A percentile compares a stretch with the other conserved stretches of the same genome.
These are phyloP conservation scores for Drosophila orosa DNA, from an alignment of 1,140 invertebrate species.

Conservation along the genomic window DNA sequence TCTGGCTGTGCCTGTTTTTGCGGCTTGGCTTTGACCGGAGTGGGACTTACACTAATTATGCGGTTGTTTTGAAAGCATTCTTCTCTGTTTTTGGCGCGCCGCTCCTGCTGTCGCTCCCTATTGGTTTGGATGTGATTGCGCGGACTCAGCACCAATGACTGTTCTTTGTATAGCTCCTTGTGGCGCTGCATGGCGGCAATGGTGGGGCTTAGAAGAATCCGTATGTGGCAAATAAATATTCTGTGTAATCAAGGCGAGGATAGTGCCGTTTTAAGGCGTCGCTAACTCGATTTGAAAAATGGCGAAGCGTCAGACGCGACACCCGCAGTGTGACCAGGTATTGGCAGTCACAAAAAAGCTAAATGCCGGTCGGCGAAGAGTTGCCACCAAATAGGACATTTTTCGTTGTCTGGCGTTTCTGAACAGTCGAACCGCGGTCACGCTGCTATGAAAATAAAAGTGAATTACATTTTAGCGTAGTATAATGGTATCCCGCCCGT, in stretches of 20 bases:
- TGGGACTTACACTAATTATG: constrained; percentile 42
- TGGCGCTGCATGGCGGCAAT: constrained; percentile 27
- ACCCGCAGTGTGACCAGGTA: constrained; percentile 4
- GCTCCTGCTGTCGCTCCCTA: constrained; percentile 39
- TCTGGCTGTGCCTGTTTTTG: neutral
- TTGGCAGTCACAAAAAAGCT: neutral
- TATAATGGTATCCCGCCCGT: constrained; percentile 17
- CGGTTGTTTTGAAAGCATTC: constrained; percentile 58
- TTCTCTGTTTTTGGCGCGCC: constrained; percentile 50
- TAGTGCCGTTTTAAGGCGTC: constrained; percentile 1
- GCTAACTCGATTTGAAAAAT: constrained; percentile 30
- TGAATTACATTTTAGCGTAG: constrained; percentile 37
- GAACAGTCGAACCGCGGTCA: constrained; percentile 9
- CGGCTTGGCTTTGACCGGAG: constrained; percentile 14
- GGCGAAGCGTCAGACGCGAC: constrained; percentile 24
- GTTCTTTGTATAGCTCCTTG: constrained; percentile 51
- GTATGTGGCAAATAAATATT: neutral
- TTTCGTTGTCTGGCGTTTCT: neutral
- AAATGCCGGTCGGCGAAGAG: constrained; percentile 3
- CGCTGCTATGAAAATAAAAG: constrained; percentile 44
- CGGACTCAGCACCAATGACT: constrained; percentile 33
- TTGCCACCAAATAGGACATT: neutral
- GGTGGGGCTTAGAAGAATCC: too few species aligned
- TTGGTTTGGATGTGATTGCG: constrained; percentile 42
- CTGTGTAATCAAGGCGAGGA: neutral